Percentiles rank a stretch among this genome's conserved stretches.
Evolutionary conservation across 2,113 vertebrate genomes (phyloP).

Genomic region (Ginglymostoma cirratum): DNA sequence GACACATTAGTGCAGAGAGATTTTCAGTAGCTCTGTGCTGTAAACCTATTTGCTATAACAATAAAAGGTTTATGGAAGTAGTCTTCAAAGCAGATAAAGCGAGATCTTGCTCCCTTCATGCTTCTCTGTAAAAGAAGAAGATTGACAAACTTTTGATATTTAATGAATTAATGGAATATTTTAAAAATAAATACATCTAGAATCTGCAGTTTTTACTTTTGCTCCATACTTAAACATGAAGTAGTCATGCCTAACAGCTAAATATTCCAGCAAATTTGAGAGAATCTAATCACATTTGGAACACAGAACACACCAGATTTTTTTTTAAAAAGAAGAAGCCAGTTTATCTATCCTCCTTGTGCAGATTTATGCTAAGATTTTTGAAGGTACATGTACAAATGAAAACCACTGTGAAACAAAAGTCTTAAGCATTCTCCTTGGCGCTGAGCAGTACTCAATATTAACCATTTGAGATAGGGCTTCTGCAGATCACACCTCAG

Average conservation of each 20-base stretch:
- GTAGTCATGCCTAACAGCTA: neutral
- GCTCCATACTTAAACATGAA: neutral
- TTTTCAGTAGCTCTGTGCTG: conserved; percentile 36
- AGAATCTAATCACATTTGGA: neutral
- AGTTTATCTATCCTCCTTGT: neutral
- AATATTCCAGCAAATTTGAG: neutral
- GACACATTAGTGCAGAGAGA: conserved; percentile 15
- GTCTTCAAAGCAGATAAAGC: conserved; percentile 31
- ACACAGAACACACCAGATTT: neutral
- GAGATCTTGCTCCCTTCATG: neutral
- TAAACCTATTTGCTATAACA: conserved; percentile 13
- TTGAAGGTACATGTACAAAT: neutral
- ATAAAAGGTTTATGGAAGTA: conserved; percentile 23
- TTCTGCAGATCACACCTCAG: neutral
- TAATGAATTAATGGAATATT: neutral
- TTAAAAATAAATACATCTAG: neutral
- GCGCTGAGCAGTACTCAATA: neutral
- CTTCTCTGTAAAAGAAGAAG: conserved; percentile 26
- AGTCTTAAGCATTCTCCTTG: neutral
- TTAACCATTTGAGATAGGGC: neutral
- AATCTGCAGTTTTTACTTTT: too few species aligned
- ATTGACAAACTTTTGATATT: neutral
- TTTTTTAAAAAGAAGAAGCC: neutral
- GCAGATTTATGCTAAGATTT: neutral
- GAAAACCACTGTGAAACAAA: neutral